Conservation (phyloP, 2,113 vertebrate species). For the Pelodiscus sinensis region DNA sequence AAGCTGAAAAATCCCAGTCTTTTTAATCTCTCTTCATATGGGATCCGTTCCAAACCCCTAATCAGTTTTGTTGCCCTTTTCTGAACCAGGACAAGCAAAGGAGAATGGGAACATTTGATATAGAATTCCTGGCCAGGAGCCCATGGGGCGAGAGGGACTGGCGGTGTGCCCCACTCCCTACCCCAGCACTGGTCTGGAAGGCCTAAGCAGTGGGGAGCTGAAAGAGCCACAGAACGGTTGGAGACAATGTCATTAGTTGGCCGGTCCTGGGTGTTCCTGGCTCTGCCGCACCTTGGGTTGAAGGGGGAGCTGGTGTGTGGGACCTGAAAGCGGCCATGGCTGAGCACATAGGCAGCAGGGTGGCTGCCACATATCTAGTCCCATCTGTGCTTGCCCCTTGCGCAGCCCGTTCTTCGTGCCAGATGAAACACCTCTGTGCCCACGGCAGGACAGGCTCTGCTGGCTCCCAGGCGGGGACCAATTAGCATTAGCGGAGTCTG, state of each 20-base stretch:
- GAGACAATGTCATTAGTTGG: neutral
- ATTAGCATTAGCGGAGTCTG: neutral
- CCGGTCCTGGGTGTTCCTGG: neutral
- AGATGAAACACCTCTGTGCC: neutral
- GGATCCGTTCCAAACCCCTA: too few relatives aligned
- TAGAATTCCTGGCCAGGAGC: neutral
- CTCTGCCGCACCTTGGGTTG: neutral
- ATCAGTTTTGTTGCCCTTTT: too few relatives aligned
- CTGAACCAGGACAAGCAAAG: neutral
- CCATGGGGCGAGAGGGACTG: neutral
- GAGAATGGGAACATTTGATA: neutral
- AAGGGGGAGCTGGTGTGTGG: neutral
- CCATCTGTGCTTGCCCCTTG: neutral
- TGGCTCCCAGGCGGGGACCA: neutral
- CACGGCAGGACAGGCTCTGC: neutral
- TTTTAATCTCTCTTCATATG: too few relatives aligned
- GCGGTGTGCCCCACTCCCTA: neutral
- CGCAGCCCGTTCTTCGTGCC: neutral
- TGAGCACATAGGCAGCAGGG: too few relatives aligned
- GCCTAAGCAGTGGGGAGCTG: neutral
- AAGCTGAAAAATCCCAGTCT: too few relatives aligned
- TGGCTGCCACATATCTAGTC: too few relatives aligned
- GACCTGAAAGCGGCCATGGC: neutral
- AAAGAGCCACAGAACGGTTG: too few relatives aligned
- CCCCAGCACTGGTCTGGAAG: neutral